Base-by-base conservation (phyloP, 2,888 invertebrate genomes). In the Drosophila fungiperda region DNA sequence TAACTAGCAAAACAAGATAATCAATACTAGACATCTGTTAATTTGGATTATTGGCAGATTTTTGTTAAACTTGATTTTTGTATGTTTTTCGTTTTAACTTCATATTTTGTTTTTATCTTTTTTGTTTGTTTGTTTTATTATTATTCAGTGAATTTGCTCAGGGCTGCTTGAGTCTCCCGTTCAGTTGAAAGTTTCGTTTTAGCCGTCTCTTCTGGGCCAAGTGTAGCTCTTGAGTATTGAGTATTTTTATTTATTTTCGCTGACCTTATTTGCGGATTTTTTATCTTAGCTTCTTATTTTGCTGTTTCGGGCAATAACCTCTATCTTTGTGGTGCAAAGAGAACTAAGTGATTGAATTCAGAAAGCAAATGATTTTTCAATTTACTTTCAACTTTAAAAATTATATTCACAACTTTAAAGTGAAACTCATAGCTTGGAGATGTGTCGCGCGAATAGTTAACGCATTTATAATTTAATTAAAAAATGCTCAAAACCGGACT, bases 1-100 rank as follows among this genome's bases (percentile, higher is more conserved):
- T 74, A 80, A 80, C 73, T 73, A 64, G 84, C 80, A 52, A 71
- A 84, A 71, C 80, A 20, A 77, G 80, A 63, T 81, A 50, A 35
- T 23, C 54, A 64, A 50, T 60, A 2, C 26, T 55, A 64, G 65
- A 36, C 53, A 59, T 32, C 48, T 12, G 52, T 57, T 55, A 54
- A 75, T 62, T 64, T 65, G 26, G 69, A 64, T 68, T 69, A 65
- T 62, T 70, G 62, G 58, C 68, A 82, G 84, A 59, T 64, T 72
- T 81, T 81, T 78, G 33, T 33, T 60, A 71, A 74, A 75, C 70
- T 65, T 52, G 82, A 61, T 59, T 58, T 58, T 35, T 57, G 35
- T 32, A 40, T 63, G 3, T 33, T 42, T 50, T 42, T 33, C 17
- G 33, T 15, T 50, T 23, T 33, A 20, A 15, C 3, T 23, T 45